phyloP scores from a whole-genome alignment of 1,140 invertebrate species.

The Limonius californicus region DNA sequence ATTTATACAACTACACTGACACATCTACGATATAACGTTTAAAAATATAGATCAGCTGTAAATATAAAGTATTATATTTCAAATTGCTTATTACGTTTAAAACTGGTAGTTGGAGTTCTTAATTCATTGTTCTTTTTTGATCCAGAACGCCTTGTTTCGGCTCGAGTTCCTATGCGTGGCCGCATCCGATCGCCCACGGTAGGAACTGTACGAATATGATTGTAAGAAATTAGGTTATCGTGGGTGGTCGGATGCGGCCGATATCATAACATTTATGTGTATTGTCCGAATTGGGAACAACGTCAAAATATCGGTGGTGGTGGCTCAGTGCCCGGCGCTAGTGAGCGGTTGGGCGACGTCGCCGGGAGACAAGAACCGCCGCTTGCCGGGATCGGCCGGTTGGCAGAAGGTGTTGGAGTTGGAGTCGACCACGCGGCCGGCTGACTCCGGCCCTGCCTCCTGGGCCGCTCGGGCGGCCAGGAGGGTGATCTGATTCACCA shows the following conservation, averaged over 20 bases:
- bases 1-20: constrained; percentile 46
- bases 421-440: constrained; percentile 38
- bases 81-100: constrained; percentile 31
- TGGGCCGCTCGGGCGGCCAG: constrained; percentile 67
- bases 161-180: constrained; percentile 16
- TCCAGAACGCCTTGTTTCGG: neutral
- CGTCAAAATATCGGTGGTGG: neutral
- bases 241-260: constrained; percentile 14
- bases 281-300: constrained; percentile 10
- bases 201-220: constrained; percentile 15
- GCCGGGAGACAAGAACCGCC: constrained; percentile 51
- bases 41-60: constrained; percentile 44
- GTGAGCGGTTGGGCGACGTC: constrained; percentile 51
- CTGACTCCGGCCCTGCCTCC: constrained; percentile 44
- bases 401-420: constrained; percentile 54
- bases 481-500: constrained; percentile 76
- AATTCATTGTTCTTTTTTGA: constrained; percentile 26
- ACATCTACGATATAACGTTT: constrained; percentile 44
- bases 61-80: constrained; percentile 33
- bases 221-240: constrained; percentile 12
- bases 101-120: constrained; percentile 29
- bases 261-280: constrained; percentile 31
- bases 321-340: constrained; percentile 53
- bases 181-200: constrained; percentile 11
- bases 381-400: constrained; percentile 49